A percentile compares a stretch with the other conserved stretches of the same genome.
phyloP scores from a whole-genome alignment of 2,888 invertebrate genomes.

The Clunio marinus region DNA sequence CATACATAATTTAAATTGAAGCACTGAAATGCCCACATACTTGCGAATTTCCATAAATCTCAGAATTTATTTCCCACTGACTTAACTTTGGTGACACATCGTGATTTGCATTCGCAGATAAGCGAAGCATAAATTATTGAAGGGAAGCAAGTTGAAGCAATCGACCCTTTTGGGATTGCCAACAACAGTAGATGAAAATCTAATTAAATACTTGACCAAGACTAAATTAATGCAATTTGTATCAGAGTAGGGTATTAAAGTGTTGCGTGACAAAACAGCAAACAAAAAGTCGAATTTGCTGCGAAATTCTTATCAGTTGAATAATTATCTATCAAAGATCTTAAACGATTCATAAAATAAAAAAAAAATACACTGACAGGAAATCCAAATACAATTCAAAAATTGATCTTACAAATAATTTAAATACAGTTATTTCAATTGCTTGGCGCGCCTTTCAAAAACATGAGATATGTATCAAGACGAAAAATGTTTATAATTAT shows the following conservation, averaged over 20 bases:
- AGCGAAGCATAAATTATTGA: background rate
- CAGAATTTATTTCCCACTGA: background rate
- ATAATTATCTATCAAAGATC: background rate
- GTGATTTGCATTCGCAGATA: background rate
- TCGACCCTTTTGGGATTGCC: too few species aligned
- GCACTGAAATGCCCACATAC: background rate
- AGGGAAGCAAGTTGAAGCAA: too few species aligned
- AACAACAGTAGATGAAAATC: too few species aligned
- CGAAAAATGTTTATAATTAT: constrained; percentile 9
- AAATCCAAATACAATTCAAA: background rate
- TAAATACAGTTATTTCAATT: constrained; percentile 18
- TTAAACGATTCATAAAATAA: background rate
- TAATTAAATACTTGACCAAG: constrained; percentile 7
- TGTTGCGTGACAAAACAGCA: constrained; percentile 17
- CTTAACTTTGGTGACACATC: background rate
- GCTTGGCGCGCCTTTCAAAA: too few species aligned
- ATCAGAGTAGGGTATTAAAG: background rate
- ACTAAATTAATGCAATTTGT: background rate
- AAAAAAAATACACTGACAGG: background rate
- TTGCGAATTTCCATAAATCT: constrained; percentile 14
- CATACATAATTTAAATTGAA: background rate
- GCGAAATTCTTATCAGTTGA: background rate
- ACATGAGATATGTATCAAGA: background rate
- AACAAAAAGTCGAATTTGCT: too few species aligned
- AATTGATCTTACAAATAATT: background rate